Base-by-base conservation (phyloP, 2,113 vertebrate species). In the Acanthisitta chloris region DNA sequence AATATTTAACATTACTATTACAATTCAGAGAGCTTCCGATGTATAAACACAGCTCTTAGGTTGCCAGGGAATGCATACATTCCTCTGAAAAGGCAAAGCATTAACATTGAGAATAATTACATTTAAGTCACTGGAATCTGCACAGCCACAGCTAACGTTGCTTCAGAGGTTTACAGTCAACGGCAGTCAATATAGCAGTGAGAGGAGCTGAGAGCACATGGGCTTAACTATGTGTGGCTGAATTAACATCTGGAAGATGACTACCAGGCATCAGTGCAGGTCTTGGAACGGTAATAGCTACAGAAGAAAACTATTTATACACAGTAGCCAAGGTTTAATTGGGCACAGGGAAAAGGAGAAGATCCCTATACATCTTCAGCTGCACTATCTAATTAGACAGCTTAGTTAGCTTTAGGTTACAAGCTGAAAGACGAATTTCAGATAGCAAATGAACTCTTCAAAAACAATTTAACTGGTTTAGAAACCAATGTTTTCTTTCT, bases 181-280 rank as follows among this genome's bases (percentile, higher is more conserved):
- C 1, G 31, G 40, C 70, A 82, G 46, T 12, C 62, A 76, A 52
- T 13, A 26, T 4, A 62, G 46, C 6, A 83, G 40, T 3, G 7
- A 74, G 33, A 84, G 74, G 18, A 69, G 33, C 9, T 8, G 5
- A 84, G 31, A 11, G 12, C 14, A 70, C 14, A 21, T 0, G 43
- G 29, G 14, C 20, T 73, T 36, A 57, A 49, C 34, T 20, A 14
- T 0, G 1, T 29, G 19, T 15, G 28, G 20, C 33, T 51, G 29
- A 72, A 38, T 16, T 49, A 77, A 51, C 20, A 17, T n/a, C 42
- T 43, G 51, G 8, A 71, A 87, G 93, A 73, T 6, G 9, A 59
- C 52, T 28, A 40, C 7, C 12, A 67, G 34, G 40, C 57, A 90
- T 5, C 1, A 0, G 3, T 24, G 43, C 4, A 83, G 31, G 4